Evolutionary conservation across 2,888 invertebrate species (phyloP).

Genomic region (Phlogophora meticulosa): DNA sequence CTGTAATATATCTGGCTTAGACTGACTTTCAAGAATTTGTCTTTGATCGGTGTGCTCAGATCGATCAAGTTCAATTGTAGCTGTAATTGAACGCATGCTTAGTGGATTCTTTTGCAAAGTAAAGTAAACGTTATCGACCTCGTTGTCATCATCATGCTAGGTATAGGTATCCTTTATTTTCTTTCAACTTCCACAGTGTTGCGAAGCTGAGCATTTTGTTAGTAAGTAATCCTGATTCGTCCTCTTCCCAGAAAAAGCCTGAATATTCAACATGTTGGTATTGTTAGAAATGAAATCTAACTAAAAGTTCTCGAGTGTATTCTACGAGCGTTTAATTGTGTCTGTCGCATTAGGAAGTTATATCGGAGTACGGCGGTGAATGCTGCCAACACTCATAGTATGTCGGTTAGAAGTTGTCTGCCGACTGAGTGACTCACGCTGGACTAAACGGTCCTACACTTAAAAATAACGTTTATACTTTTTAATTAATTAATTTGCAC

Average conservation of each 20-base stretch:
- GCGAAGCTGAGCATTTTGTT: neutral
- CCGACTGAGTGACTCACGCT: conserved; percentile 57
- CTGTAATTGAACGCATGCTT: conserved; percentile 14
- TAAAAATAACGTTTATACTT: conserved; percentile 48
- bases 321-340: conserved; percentile 67
- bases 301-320: conserved; percentile 44
- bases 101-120: neutral
- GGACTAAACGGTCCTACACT: conserved; percentile 53
- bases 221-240: neutral
- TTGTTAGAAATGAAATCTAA: conserved; percentile 34
- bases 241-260: conserved; percentile 5
- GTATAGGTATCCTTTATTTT: neutral
- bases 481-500: conserved; percentile 50
- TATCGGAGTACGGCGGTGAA: conserved; percentile 68
- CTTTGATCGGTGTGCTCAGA: conserved; percentile 24
- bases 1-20: conserved; percentile 55
- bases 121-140: neutral
- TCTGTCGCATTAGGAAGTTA: conserved; percentile 69
- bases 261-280: conserved; percentile 10
- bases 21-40: conserved; percentile 48
- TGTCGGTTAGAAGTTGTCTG: conserved; percentile 64
- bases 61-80: conserved; percentile 54
- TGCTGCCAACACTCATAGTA: conserved; percentile 72
- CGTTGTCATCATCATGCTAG: neutral
- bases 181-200: neutral